These are phyloP conservation scores for Deroplatys truncata DNA, from an alignment of 2,888 invertebrate species.

Conservation along the genomic window DNA sequence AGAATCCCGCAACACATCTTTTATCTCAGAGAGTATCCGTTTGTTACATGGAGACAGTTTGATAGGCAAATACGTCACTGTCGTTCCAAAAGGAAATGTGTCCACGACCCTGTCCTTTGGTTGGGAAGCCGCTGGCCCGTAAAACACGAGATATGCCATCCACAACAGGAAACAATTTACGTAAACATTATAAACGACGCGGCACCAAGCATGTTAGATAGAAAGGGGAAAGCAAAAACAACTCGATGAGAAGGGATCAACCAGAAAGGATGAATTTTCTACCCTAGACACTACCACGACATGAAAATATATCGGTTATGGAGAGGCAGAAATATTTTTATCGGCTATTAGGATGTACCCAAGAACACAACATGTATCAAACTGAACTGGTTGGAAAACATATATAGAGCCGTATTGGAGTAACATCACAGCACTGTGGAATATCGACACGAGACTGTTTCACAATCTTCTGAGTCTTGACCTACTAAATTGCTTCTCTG, in stretches of 20 bases:
- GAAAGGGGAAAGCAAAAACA: background rate
- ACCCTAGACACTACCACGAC: background rate
- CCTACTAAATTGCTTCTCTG: too few species aligned
- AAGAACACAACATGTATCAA: background rate
- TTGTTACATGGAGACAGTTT: background rate
- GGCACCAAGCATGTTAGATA: background rate
- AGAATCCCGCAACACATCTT: background rate
- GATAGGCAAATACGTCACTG: background rate
- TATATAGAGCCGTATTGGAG: background rate
- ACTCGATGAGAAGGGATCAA: background rate
- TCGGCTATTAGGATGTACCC: background rate
- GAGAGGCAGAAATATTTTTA: background rate
- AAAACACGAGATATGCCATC: background rate
- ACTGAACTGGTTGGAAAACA: background rate
- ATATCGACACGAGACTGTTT: too few species aligned
- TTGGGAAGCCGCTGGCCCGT: background rate
- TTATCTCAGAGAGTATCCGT: background rate
- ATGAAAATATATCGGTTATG: background rate
- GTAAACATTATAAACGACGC: background rate
- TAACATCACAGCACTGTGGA: background rate
- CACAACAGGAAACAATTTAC: background rate
- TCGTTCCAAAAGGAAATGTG: background rate
- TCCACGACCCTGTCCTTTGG: background rate
- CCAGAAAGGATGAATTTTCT: background rate
- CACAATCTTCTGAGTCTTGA: too few species aligned